Conservation (phyloP, 2,113 vertebrate species). For the Podiceps cristatus region DNA sequence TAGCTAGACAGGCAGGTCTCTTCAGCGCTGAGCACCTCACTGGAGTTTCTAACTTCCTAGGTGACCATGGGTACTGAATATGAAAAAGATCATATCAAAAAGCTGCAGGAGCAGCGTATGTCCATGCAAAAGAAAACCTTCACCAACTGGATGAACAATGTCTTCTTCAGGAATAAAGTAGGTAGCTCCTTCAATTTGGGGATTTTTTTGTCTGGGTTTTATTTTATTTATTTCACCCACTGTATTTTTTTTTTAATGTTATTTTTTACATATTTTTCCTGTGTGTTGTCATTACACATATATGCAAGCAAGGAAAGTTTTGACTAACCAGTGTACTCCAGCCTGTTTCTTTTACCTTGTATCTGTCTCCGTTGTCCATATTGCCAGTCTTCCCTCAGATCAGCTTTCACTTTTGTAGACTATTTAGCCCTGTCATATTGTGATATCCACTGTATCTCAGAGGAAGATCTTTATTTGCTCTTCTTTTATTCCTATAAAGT, state of each 20-base stretch:
- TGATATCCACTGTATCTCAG: neutral
- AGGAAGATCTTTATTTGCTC: neutral
- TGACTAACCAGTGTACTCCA: neutral
- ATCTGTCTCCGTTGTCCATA: neutral
- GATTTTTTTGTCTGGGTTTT: neutral
- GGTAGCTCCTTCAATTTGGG: neutral
- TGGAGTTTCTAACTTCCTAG: neutral
- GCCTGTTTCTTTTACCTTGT: neutral
- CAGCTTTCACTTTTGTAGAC: neutral
- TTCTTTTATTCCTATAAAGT: neutral
- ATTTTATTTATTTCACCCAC: neutral
- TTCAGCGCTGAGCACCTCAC: neutral
- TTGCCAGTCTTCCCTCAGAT: neutral
- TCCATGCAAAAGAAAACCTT: constrained; percentile 92
- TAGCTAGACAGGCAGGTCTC: neutral
- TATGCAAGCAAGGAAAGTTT: neutral
- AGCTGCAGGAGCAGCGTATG: constrained; percentile 89
- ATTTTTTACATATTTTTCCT: neutral
- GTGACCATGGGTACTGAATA: constrained; percentile 80
- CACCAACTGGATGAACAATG: constrained; percentile 92
- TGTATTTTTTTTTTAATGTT: neutral
- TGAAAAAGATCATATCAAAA: constrained; percentile 81
- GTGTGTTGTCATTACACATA: neutral
- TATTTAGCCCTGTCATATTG: neutral
- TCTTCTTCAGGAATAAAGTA: constrained; percentile 84